Percentiles rank a stretch among this genome's conserved stretches.
Evolutionary conservation across 1,140 invertebrate genomes (phyloP).

Genomic region (Phymorhynchus buccinoides): DNA sequence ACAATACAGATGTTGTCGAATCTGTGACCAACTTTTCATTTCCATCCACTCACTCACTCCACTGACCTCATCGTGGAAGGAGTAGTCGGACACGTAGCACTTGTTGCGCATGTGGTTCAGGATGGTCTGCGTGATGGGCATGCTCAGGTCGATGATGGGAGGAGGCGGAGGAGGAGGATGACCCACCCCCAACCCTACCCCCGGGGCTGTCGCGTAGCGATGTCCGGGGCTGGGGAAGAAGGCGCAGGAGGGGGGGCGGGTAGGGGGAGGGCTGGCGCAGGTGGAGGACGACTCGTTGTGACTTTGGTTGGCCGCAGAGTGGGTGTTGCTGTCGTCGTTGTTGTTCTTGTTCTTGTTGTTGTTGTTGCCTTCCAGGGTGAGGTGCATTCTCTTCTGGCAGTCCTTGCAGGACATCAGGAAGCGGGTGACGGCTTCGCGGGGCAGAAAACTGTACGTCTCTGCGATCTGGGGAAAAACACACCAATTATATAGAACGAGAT

Average conservation of each 20-base stretch:
- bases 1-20: no score
- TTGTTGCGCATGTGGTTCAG: constrained; percentile 79
- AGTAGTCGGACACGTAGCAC: constrained; percentile 47
- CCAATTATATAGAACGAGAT: neutral
- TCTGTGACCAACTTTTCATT: no score
- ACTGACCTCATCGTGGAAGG: constrained; percentile 53
- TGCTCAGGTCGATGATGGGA: constrained; percentile 81
- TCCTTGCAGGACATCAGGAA: constrained; percentile 93
- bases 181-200: no score
- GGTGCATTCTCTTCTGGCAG: constrained; percentile 89
- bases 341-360: constrained; percentile 30
- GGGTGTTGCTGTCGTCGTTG: neutral
- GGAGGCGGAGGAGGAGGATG: constrained; percentile 42
- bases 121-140: constrained; percentile 89
- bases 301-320: constrained; percentile 22
- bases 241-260: neutral
- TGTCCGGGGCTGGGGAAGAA: neutral
- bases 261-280: neutral
- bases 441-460: constrained; percentile 94
- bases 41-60: neutral
- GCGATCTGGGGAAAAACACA: constrained; percentile 83
- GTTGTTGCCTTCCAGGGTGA: constrained; percentile 70
- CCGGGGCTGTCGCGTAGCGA: neutral
- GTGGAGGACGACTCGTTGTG: constrained; percentile 26
- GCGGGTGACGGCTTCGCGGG: constrained; percentile 93